Evolutionary conservation across 2,113 vertebrate species (phyloP), one percentile per base, ranked within the genome.

Genomic region (Microtus oregoni): DNA sequence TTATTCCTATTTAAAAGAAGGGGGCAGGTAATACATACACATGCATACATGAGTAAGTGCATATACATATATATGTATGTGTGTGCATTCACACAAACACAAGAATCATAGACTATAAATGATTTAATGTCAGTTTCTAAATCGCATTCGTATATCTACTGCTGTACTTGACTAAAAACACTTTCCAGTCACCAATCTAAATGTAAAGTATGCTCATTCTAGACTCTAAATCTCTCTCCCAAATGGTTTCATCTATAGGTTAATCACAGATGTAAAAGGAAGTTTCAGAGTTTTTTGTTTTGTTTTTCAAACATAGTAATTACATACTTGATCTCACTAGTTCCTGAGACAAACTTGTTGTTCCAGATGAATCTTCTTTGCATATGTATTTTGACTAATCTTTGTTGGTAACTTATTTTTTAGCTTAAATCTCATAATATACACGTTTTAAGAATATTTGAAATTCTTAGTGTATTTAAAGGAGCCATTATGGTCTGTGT

Each of bases 391-490:
- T 19, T 83, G 44, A 83, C 32, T 77, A 76, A 95, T 73, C 58
- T 47, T 85, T 92, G 26, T 52, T 1, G 0, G 38, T 52, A 96
- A 90, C 81, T 93, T 58, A 19, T 12, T 92, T 95, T 93, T 88
- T 41, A 83, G 10, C 38, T 93, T 88, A 61, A 87, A 55, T 70
- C n/a, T 79, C 83, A 73, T 17, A 92, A 92, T 72, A 77, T 86
- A 94, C 2, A 13, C 5, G n/a, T 70, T 79, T 91, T 55, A 70
- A 30, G 65, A 90, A 41, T 35, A 63, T 20, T 91, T 89, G 38
- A 94, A 94, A 70, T 87, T 78, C 63, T 61, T 44, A 52, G 7
- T 78, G 19, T 65, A 65, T 94, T 83, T 77, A 73, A 91, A 67
- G 28, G 81, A 79, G 63, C 0, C 0, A n/a, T 50, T 81, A 28